phyloP scores from a whole-genome alignment of 2,797 vertebrate genomes.

The Pseudocheirus occidentalis region DNA sequence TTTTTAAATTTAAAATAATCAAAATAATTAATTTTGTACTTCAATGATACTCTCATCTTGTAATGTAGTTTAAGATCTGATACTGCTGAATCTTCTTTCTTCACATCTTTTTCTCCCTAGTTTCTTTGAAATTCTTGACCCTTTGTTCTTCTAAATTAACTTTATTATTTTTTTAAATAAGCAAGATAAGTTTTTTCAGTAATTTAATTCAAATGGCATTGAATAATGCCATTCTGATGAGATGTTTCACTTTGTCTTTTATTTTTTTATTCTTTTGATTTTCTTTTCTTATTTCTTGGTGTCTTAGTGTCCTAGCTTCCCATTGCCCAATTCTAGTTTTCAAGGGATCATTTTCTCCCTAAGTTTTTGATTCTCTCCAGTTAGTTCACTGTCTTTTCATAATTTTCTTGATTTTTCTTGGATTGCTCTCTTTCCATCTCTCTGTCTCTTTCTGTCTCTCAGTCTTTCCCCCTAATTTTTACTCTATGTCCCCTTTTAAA shows the following conservation, averaged over 20 bases:
- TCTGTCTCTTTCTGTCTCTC: too few species aligned
- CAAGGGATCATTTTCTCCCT: neutral
- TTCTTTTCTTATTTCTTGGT: neutral
- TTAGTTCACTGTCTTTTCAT: too few species aligned
- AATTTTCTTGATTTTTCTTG: too few species aligned
- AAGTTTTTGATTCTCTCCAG: too few species aligned
- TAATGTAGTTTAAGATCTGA: neutral
- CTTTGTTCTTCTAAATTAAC: neutral
- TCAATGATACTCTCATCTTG: neutral
- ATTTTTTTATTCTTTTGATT: neutral
- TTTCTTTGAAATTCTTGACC: neutral
- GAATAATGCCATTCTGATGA: neutral
- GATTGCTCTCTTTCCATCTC: too few species aligned
- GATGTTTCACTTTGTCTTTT: neutral
- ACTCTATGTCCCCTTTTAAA: neutral
- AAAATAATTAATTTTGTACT: neutral
- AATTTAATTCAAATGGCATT: neutral
- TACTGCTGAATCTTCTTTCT: neutral
- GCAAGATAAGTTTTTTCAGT: neutral
- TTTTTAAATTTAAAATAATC: neutral
- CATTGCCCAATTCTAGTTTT: neutral
- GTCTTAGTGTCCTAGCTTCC: neutral
- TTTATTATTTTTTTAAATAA: neutral
- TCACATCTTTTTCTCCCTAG: neutral
- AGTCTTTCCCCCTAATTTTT: too few species aligned